Conservation (phyloP, 1,140 invertebrate genomes). For the Drosophila azteca region DNA sequence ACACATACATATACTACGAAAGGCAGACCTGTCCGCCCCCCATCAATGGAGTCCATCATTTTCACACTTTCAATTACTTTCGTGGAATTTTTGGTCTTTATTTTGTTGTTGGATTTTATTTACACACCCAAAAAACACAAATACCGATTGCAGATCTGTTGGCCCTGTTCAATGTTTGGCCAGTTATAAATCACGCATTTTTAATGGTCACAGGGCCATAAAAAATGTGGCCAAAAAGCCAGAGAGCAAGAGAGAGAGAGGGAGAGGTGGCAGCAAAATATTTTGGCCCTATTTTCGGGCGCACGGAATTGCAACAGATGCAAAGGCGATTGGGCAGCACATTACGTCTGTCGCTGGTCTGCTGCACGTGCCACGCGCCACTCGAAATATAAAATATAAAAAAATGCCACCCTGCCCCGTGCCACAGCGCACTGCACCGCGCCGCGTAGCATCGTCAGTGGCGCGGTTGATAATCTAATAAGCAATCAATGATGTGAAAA, state of each 20-base stretch:
- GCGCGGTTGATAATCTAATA: constrained; percentile 77
- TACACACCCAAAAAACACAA: constrained; percentile 9
- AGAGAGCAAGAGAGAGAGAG: too few relatives aligned
- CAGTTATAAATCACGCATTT: constrained; percentile 64
- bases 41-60: too few relatives aligned
- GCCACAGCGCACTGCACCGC: too few relatives aligned
- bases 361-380: constrained; percentile 58
- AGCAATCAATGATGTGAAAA: constrained; percentile 81
- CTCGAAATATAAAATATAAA: constrained; percentile 38
- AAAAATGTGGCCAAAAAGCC: constrained; percentile 44
- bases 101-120: constrained; percentile 20
- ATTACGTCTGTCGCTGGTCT: constrained; percentile 42
- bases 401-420: background rate
- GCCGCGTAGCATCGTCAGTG: constrained; percentile 27
- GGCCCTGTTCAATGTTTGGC: constrained; percentile 26
- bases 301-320: constrained; percentile 71
- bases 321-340: constrained; percentile 48
- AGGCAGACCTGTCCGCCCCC: too few relatives aligned
- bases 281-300: constrained; percentile 59
- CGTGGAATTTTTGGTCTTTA: background rate
- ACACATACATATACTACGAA: too few relatives aligned
- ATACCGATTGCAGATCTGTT: constrained; percentile 7
- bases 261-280: constrained; percentile 25
- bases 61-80: too few relatives aligned
- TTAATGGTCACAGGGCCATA: constrained; percentile 50